A percentile compares a stretch with the other conserved stretches of the same genome.
These are phyloP conservation scores for Paramormyrops kingsleyae DNA, from an alignment of 2,113 vertebrate species.

Conservation along the genomic window DNA sequence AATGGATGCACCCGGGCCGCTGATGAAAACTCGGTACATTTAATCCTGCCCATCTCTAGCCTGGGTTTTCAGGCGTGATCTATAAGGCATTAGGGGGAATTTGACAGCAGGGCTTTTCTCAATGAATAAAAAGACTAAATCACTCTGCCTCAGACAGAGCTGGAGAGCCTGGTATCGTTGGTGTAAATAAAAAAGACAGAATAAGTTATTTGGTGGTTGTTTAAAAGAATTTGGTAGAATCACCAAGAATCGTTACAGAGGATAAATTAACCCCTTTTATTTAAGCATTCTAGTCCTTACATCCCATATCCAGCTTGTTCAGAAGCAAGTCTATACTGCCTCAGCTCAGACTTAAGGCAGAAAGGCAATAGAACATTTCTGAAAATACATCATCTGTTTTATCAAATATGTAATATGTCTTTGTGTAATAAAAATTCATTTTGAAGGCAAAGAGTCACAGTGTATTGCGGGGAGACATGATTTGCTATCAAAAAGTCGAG, in stretches of 20 bases:
- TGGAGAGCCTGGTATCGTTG: neutral
- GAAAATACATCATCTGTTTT: neutral
- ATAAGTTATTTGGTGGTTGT: neutral
- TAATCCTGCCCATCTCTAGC: slow-evolving; percentile 28
- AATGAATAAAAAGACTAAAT: slow-evolving; percentile 52
- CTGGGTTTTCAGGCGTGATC: slow-evolving; percentile 27
- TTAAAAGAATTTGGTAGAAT: neutral
- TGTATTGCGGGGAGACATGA: neutral
- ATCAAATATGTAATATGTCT: neutral
- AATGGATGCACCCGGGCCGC: slow-evolving; percentile 22
- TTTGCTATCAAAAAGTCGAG: neutral
- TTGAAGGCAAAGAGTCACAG: neutral
- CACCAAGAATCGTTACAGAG: neutral
- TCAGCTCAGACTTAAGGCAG: neutral
- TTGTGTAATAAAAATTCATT: neutral
- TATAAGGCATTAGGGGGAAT: slow-evolving; percentile 42
- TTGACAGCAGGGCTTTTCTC: slow-evolving; percentile 52
- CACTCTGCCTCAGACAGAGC: slow-evolving; percentile 10
- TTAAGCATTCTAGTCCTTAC: neutral
- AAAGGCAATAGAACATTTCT: neutral
- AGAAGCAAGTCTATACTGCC: neutral
- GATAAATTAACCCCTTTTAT: neutral
- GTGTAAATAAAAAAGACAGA: neutral
- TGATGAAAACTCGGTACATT: slow-evolving; percentile 36
- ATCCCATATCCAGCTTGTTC: neutral